Conservation (phyloP, 1,140 invertebrate species). For the Melanaphis sacchari region DNA sequence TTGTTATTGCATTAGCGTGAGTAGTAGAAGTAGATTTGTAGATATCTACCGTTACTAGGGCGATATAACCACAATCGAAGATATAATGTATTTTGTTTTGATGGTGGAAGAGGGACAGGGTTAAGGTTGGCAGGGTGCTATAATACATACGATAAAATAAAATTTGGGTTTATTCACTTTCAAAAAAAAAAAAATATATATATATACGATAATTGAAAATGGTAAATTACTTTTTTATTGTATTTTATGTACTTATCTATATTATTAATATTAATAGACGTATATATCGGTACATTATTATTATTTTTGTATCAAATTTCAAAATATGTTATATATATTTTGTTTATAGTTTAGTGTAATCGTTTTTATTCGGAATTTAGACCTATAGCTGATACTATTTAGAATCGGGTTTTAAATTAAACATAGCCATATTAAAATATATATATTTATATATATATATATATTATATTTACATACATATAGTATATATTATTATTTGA, state of each 20-base stretch:
- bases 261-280: slow-evolving; percentile 7
- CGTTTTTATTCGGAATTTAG: slow-evolving; percentile 24
- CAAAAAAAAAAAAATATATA: background rate
- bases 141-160: background rate
- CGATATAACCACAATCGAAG: slow-evolving; percentile 52
- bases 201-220: background rate
- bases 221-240: background rate
- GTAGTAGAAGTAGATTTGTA: slow-evolving; percentile 67
- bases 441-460: background rate
- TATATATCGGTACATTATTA: background rate
- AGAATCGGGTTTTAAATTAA: slow-evolving; percentile 39
- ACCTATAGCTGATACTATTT: slow-evolving; percentile 17
- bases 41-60: slow-evolving; percentile 38
- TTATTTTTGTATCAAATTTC: background rate
- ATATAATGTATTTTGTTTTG: slow-evolving; percentile 7
- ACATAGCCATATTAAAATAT: slow-evolving; percentile 13
- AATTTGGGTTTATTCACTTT: slow-evolving; percentile 9
- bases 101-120: background rate
- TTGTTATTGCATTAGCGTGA: slow-evolving; percentile 99
- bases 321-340: slow-evolving; percentile 6
- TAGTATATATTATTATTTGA: slow-evolving; percentile 39
- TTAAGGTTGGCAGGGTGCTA: background rate
- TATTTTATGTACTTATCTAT: background rate
- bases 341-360: slow-evolving; percentile 45
- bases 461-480: slow-evolving; percentile 32